phyloP scores from a whole-genome alignment of 2,888 invertebrate genomes.

The Odiellus spinosus region DNA sequence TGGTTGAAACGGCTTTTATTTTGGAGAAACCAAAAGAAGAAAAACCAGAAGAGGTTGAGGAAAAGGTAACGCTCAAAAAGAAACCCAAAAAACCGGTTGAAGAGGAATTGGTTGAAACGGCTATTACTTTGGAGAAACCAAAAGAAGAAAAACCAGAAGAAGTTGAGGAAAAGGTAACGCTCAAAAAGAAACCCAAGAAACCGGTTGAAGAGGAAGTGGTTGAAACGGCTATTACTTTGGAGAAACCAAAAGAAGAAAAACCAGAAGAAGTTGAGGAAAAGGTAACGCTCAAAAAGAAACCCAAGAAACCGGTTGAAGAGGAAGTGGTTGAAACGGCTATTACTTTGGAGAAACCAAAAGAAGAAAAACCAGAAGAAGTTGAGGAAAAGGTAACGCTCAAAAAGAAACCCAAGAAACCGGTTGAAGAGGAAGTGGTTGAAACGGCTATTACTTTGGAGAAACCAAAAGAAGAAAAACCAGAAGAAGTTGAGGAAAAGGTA shows the following conservation, averaged over 20 bases:
- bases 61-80: conserved; percentile 9
- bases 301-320: conserved; percentile 5
- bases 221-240: conserved; percentile 1
- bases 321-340: conserved; percentile 2
- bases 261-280: conserved; percentile 20
- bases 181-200: conserved; percentile 10
- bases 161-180: conserved; percentile 1
- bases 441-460: neutral
- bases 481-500: conserved; percentile 6
- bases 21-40: conserved; percentile 7
- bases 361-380: conserved; percentile 23
- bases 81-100: conserved; percentile 5
- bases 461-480: conserved; percentile 6
- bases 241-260: conserved; percentile 4
- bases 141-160: conserved; percentile 11
- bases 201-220: conserved; percentile 2
- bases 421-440: neutral
- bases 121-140: conserved; percentile 2
- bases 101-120: neutral
- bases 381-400: neutral
- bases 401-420: neutral
- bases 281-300: conserved; percentile 9
- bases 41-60: conserved; percentile 19
- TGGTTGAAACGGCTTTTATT: conserved; percentile 17
- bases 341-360: conserved; percentile 12